Evolutionary conservation across 1,140 invertebrate genomes (phyloP), one percentile per base, ranked within the genome.

Genomic region (Pollicipes pollicipes): DNA sequence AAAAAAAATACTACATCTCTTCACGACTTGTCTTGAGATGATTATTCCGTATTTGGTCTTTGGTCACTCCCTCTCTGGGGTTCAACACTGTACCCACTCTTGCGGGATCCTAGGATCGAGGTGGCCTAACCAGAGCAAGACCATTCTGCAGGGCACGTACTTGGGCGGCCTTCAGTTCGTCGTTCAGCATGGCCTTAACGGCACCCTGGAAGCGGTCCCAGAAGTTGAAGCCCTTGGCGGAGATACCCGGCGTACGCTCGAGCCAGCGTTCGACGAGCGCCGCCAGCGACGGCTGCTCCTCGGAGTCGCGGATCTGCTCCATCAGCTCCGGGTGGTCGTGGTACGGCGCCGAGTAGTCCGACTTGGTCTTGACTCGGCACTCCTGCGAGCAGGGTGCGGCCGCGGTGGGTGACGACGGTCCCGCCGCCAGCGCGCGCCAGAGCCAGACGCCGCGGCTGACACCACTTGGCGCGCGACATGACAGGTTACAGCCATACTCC

Each of bases 201-300:
- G 89, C 86, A 28, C 83, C 80, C 75, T 87, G 84, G 79, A 95
- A 98, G 76, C 95, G 93, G 10, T 86, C 85, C 93, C 93, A 97
- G 80, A 98, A 98, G 78, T 96, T 88, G 76, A 96, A 96, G 2
- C 90, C 91, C 69, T 86, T 80, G 69, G 79, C 80, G 75, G 91
- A 88, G 3, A 97, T 82, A 0, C 95, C 96, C 0, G 96, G 96
- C 0, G 95, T 98, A 28, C 95, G 82, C 73, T 95, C 91, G 66
- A 98, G 81, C 96, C 96, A 99, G 66, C 87, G 84, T 79, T 97
- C 88, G 31, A 98, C 87, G 8, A 98, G 82, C 69, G 85, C 84
- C 37, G 89, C 84, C 0, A 98, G 82, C 0, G 94, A 93, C 0
- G 90, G 90, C 74, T 95, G 88, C 4, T 83, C 81, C 79, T 95